Evolutionary conservation across 2,888 invertebrate species (phyloP).

Genomic region (Hydropsyche betteni): DNA sequence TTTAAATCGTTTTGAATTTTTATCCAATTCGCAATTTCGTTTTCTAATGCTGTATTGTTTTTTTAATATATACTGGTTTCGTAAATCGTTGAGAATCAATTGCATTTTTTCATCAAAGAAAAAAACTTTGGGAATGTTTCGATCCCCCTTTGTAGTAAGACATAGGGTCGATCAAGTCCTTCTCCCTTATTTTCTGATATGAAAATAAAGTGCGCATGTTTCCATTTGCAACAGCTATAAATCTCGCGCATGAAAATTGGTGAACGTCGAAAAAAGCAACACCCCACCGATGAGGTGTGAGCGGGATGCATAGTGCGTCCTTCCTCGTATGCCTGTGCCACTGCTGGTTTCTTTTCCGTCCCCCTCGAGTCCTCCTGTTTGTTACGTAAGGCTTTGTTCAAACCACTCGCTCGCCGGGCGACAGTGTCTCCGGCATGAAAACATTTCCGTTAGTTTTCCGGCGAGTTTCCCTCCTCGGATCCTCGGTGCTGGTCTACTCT

Average conservation of each 20-base stretch:
- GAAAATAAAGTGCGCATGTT: slow-evolving; percentile 40
- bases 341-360: slow-evolving; percentile 25
- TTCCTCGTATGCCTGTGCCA: not conserved
- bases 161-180: not conserved
- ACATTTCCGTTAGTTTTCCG: slow-evolving; percentile 43
- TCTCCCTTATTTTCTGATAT: slow-evolving; percentile 31
- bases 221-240: slow-evolving; percentile 44
- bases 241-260: slow-evolving; percentile 49
- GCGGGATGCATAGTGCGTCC: slow-evolving; percentile 3
- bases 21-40: no score
- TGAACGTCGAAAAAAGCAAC: slow-evolving; percentile 35
- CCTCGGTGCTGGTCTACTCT: not conserved
- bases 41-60: no score
- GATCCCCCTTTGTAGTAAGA: not conserved
- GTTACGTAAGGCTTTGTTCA: slow-evolving; percentile 36
- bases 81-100: no score
- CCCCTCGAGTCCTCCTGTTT: slow-evolving; percentile 22
- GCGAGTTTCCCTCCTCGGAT: slow-evolving; percentile 31
- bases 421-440: slow-evolving; percentile 40
- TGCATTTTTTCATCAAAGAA: no score
- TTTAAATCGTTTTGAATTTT: no score
- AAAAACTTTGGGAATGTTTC: not conserved
- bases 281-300: not conserved
- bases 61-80: no score
- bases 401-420: slow-evolving; percentile 34